Conservation (phyloP, 2,797 vertebrate genomes). For the Jordanella pulchra region DNA sequence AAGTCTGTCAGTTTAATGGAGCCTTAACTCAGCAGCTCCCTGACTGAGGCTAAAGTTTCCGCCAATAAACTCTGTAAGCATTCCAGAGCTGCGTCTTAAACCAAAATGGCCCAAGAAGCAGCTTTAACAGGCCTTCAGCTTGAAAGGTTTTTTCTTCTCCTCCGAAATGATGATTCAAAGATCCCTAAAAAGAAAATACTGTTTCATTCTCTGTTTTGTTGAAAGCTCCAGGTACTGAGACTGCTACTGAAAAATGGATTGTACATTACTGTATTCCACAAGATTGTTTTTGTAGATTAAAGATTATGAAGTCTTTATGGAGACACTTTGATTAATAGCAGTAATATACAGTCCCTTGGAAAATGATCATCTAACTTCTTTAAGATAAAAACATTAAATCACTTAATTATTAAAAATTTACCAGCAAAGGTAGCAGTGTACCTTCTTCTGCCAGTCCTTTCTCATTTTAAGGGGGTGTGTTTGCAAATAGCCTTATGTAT, state of each 20-base stretch:
- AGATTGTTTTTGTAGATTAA: conserved; percentile 41
- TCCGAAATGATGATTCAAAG: conserved; percentile 23
- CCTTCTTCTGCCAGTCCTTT: neutral
- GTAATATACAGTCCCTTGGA: neutral
- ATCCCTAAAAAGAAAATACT: neutral
- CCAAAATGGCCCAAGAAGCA: conserved; percentile 3
- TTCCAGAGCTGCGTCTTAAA: conserved; percentile 53
- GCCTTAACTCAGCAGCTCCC: conserved; percentile 18
- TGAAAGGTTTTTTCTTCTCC: neutral
- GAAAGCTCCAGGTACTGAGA: conserved; percentile 8
- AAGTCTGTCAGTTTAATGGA: conserved; percentile 32
- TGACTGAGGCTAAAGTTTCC: conserved; percentile 18
- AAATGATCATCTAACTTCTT: neutral
- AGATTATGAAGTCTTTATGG: conserved; percentile 14
- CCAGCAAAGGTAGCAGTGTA: neutral
- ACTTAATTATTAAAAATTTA: neutral
- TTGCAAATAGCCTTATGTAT: neutral
- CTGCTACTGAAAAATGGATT: conserved; percentile 20
- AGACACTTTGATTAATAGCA: neutral
- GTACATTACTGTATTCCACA: conserved; percentile 4
- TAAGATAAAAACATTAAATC: neutral
- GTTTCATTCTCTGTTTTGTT: conserved; percentile 6
- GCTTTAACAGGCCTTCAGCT: conserved; percentile 5
- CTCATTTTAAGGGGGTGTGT: neutral
- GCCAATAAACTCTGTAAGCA: conserved; percentile 52